phyloP scores from a whole-genome alignment of 2,888 invertebrate species.

The Cyaniris semiargus region DNA sequence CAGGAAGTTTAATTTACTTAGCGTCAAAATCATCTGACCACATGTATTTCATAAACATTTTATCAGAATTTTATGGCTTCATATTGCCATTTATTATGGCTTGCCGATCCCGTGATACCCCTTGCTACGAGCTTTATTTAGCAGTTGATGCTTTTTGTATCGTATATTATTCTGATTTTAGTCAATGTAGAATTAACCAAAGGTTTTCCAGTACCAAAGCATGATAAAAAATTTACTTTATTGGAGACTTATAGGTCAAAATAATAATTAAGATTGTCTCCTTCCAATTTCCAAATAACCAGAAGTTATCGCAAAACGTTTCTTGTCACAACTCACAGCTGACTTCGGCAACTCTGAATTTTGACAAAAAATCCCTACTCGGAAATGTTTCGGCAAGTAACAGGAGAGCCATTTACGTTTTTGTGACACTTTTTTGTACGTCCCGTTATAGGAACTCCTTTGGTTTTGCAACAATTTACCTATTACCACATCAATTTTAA shows the following conservation, averaged over 20 bases:
- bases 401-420: slow-evolving; percentile 46
- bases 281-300: not conserved
- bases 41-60: slow-evolving; percentile 13
- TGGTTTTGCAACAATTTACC: not conserved
- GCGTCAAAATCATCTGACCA: slow-evolving; percentile 32
- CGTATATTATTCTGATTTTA: not conserved
- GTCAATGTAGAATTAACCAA: too few species aligned
- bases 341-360: slow-evolving; percentile 37
- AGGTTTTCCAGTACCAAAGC: not conserved
- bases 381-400: slow-evolving; percentile 60
- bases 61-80: not conserved
- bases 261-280: not conserved
- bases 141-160: not conserved
- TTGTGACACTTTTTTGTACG: slow-evolving; percentile 16
- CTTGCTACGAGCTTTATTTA: slow-evolving; percentile 12
- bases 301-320: slow-evolving; percentile 1
- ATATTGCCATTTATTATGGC: slow-evolving; percentile 7
- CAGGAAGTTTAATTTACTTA: slow-evolving; percentile 57
- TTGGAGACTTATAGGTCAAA: too few species aligned
- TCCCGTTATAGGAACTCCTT: slow-evolving; percentile 15
- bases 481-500: not conserved
- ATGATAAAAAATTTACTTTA: too few species aligned
- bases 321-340: slow-evolving; percentile 9
- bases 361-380: slow-evolving; percentile 43
- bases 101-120: not conserved